Conservation (phyloP, 2,888 invertebrate species). For the Mayetiola destructor region DNA sequence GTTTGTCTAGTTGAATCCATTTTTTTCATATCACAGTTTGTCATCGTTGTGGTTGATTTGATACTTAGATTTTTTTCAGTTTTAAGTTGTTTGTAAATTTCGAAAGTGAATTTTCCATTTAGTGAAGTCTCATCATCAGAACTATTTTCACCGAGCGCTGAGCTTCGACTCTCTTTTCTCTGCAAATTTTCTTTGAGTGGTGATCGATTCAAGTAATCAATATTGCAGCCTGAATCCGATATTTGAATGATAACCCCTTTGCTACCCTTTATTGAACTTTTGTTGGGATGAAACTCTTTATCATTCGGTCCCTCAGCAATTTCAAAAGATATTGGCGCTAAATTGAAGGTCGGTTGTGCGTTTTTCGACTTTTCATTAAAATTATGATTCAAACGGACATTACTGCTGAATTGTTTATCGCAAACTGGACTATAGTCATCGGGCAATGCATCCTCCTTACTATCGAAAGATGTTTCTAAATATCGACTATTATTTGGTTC, state of each 20-base stretch:
- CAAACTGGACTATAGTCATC: constrained; percentile 15
- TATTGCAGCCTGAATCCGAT: not conserved
- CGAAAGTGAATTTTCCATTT: constrained; percentile 23
- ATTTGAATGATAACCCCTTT: constrained; percentile 8
- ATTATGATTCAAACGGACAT: too few species aligned
- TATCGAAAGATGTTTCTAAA: constrained; percentile 23
- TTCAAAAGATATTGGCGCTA: not conserved
- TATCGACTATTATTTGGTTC: constrained; percentile 19
- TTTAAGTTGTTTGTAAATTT: constrained; percentile 23
- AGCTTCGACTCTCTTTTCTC: constrained; percentile 18
- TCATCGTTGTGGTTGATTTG: not conserved
- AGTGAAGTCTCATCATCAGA: constrained; percentile 18
- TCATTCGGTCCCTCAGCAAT: not conserved
- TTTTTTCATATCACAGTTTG: not conserved
- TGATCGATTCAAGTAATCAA: not conserved
- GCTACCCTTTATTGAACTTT: not conserved
- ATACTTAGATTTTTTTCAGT: constrained; percentile 17
- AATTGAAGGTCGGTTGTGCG: not conserved
- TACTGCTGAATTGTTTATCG: too few species aligned
- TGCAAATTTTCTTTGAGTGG: constrained; percentile 14
- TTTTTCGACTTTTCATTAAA: too few species aligned
- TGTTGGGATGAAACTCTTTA: not conserved
- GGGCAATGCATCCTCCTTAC: not conserved
- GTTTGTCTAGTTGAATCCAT: not conserved
- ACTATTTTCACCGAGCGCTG: constrained; percentile 17